A percentile compares a stretch with the other conserved stretches of the same genome.
Conservation (phyloP, 2,888 invertebrate species). For the Synanthedon formicaeformis region DNA sequence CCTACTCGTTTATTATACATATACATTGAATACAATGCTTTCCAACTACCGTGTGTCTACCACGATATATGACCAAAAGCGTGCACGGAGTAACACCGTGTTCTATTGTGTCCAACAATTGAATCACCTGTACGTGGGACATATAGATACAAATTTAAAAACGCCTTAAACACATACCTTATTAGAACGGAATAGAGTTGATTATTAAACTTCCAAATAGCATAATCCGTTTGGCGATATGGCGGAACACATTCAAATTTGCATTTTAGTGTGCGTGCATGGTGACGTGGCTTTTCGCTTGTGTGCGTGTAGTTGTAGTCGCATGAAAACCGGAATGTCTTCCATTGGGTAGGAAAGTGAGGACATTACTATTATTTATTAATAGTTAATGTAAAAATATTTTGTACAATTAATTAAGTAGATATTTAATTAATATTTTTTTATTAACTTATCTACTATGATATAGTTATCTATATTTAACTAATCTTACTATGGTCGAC, state of each 20-base stretch:
- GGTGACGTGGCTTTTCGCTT: conserved; percentile 3
- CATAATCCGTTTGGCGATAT: neutral
- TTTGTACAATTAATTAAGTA: neutral
- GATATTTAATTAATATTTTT: neutral
- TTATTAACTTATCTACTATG: too few species aligned
- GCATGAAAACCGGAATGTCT: conserved; percentile 29
- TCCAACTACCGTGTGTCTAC: neutral
- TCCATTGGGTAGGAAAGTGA: conserved; percentile 14
- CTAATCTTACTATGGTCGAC: too few species aligned
- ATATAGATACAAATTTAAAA: neutral
- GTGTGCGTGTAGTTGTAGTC: conserved; percentile 12
- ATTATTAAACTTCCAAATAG: neutral
- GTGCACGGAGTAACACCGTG: conserved; percentile 1
- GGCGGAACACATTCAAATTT: neutral
- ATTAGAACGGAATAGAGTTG: neutral
- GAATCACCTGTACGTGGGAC: neutral
- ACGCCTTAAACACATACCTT: neutral
- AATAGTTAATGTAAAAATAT: too few species aligned
- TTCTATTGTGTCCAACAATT: neutral
- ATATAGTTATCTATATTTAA: too few species aligned
- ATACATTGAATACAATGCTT: conserved; percentile 2
- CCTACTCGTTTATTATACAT: neutral
- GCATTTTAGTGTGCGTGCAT: conserved; percentile 7
- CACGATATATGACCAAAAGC: neutral
- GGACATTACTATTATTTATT: conserved; percentile 6